Evolutionary conservation across 2,113 vertebrate genomes (phyloP).

Genomic region (Semnornis frantzii): DNA sequence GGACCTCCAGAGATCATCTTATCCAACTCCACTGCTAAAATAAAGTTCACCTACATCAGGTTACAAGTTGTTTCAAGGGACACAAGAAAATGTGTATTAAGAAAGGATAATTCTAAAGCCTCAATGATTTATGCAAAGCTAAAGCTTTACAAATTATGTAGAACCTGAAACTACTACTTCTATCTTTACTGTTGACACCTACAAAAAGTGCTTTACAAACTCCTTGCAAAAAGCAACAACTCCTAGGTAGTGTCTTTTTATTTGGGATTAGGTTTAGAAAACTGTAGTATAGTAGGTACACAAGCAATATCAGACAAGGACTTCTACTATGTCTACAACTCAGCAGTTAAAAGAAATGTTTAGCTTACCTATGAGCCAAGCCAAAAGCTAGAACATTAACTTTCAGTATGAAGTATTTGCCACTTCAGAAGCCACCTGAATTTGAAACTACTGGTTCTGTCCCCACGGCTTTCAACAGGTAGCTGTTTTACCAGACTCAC

Average conservation of each 20-base stretch:
- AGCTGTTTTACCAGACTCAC: fast-evolving
- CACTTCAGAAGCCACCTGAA: background rate
- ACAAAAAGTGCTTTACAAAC: background rate
- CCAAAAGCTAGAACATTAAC: background rate
- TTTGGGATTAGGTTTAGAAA: background rate
- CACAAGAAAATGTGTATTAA: background rate
- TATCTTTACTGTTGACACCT: background rate
- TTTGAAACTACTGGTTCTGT: background rate
- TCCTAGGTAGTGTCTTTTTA: background rate
- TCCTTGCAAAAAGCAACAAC: background rate
- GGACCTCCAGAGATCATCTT: too few relatives aligned
- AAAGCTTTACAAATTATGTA: background rate
- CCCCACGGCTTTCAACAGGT: background rate
- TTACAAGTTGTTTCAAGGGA: background rate
- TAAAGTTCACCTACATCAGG: too few relatives aligned
- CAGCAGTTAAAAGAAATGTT: background rate
- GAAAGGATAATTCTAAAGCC: background rate
- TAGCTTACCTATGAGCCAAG: background rate
- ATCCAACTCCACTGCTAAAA: too few relatives aligned
- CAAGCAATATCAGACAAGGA: background rate
- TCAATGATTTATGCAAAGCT: fast-evolving
- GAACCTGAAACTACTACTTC: background rate
- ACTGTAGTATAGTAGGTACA: background rate
- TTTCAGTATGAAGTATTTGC: background rate
- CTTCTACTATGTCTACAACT: background rate